Percentiles rank a stretch among this genome's conserved stretches.
Conservation (phyloP, 2,888 invertebrate species). For the Pseudolycoriella hygida region DNA sequence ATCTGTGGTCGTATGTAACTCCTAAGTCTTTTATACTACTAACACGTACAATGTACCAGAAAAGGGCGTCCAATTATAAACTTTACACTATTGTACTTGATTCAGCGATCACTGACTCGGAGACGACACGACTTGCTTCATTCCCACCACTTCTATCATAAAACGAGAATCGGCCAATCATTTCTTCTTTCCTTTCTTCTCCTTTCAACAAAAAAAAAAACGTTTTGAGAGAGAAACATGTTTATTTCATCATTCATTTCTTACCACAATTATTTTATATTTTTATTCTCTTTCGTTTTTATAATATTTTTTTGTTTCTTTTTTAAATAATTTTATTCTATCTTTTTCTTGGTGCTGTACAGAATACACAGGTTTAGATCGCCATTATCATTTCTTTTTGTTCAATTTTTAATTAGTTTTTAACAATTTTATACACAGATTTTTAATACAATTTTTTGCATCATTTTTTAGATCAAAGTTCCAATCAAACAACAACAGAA, state of each 20-base stretch:
- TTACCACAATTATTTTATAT: background rate
- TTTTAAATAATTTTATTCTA: background rate
- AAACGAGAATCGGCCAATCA: no score
- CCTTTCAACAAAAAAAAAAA: background rate
- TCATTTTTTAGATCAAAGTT: no score
- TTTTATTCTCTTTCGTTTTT: background rate
- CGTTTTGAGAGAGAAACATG: background rate
- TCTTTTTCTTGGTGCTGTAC: background rate
- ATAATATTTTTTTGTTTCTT: background rate
- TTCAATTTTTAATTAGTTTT: background rate
- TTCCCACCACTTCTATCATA: no score
- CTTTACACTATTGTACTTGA: no score
- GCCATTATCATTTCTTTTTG: background rate
- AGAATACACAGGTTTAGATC: constrained; percentile 1
- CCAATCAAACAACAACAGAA: no score
- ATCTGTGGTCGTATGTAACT: no score
- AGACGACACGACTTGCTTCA: no score
- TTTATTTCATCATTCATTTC: background rate
- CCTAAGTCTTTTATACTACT: no score
- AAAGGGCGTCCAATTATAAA: no score
- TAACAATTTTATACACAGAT: constrained; percentile 1
- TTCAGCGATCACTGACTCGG: no score
- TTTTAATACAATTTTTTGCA: background rate
- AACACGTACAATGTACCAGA: no score
- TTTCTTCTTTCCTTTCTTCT: no score